These are phyloP conservation scores for Sarotherodon lohbergeri DNA, from an alignment of 2,113 vertebrate species.

Conservation along the genomic window DNA sequence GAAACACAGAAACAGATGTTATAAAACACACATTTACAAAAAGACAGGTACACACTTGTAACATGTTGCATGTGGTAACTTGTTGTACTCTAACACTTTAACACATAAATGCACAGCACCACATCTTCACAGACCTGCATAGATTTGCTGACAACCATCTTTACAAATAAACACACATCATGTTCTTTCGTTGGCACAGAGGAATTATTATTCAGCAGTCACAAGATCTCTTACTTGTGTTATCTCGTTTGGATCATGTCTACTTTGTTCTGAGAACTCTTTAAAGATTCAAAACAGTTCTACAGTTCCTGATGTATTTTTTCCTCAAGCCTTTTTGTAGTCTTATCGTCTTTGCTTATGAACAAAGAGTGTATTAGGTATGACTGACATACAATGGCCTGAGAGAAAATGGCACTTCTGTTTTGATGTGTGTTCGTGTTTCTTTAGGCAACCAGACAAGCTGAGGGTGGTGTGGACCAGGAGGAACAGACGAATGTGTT, in stretches of 20 bases:
- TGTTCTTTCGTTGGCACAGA: background rate
- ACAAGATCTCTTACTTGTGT: background rate
- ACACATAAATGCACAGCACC: background rate
- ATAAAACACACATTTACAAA: background rate
- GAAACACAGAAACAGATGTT: background rate
- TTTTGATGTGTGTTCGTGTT: constrained; percentile 19
- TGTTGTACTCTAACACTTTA: background rate
- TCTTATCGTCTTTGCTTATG: background rate
- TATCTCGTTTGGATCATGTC: background rate
- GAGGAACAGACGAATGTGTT: constrained; percentile 85
- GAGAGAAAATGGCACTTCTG: background rate
- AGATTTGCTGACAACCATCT: background rate
- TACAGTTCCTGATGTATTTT: background rate
- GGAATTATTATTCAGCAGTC: background rate
- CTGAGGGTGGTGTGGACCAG: constrained; percentile 88
- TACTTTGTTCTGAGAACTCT: background rate
- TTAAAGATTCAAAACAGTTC: background rate
- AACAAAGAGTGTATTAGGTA: background rate
- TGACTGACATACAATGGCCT: background rate
- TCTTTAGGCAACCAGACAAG: constrained; percentile 86
- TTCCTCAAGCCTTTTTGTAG: background rate
- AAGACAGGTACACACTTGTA: background rate
- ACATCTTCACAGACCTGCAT: background rate
- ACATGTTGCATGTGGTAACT: background rate
- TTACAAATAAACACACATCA: background rate